Evolutionary conservation across 2,797 vertebrate genomes (phyloP).

Genomic region (Chelmon rostratus): DNA sequence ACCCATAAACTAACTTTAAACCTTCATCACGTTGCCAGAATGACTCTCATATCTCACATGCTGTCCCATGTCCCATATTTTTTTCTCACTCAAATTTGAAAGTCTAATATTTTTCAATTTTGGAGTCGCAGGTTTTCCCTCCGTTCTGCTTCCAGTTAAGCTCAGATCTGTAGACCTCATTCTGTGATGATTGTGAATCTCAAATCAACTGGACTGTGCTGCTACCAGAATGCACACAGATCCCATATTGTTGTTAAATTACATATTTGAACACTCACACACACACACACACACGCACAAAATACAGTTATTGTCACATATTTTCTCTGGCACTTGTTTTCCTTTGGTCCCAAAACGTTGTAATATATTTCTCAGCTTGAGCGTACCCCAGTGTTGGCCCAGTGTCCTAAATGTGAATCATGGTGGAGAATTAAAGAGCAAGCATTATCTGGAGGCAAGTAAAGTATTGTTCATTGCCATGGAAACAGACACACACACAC

Average conservation of each 20-base stretch:
- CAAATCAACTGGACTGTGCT: constrained; percentile 16
- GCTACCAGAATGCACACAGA: constrained; percentile 1
- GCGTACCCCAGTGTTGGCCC: constrained; percentile 27
- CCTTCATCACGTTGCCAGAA: not conserved
- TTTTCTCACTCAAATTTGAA: constrained; percentile 32
- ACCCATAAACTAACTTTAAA: not conserved
- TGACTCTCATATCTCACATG: not conserved
- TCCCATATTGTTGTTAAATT: constrained; percentile 27
- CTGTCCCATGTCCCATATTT: not conserved
- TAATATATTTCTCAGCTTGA: constrained; percentile 36
- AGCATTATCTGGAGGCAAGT: constrained; percentile 35
- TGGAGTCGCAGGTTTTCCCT: too few relatives aligned
- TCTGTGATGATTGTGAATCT: constrained; percentile 30
- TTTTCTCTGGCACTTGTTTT: not conserved
- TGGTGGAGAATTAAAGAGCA: constrained; percentile 39
- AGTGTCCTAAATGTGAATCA: constrained; percentile 58
- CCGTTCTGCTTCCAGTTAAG: constrained; percentile 21
- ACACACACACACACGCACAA: constrained; percentile 12
- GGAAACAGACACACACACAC: constrained; percentile 32
- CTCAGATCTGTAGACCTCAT: constrained; percentile 1
- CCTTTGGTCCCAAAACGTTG: not conserved
- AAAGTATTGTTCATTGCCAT: constrained; percentile 55
- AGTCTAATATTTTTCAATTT: constrained; percentile 40
- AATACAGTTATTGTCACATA: not conserved
- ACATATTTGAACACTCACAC: constrained; percentile 15